phyloP scores from a whole-genome alignment of 92 coral and sea anemone species.

The Scolanthus callimorphus region DNA sequence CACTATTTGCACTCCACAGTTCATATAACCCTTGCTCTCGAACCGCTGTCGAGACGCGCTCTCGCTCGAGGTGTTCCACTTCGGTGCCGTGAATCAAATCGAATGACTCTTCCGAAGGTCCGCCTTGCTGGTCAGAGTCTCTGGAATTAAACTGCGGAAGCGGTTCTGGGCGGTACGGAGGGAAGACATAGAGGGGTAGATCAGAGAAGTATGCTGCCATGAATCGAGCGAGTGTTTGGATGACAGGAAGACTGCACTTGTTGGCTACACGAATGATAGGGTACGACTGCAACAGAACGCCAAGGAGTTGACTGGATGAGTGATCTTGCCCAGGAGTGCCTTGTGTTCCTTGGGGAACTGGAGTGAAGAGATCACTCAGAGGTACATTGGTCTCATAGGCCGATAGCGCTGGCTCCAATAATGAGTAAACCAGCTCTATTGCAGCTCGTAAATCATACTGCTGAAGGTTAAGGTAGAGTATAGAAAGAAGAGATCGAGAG shows the following conservation, averaged over 20 bases:
- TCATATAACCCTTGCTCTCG: constrained; percentile 76
- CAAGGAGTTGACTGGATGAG: constrained; percentile 40
- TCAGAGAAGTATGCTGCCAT: constrained; percentile 95
- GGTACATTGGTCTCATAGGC: constrained; percentile 42
- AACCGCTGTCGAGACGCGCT: constrained; percentile 62
- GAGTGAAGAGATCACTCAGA: constrained; percentile 43
- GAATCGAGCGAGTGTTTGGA: constrained; percentile 80
- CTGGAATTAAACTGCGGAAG: constrained; percentile 61
- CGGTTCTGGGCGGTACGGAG: constrained; percentile 60
- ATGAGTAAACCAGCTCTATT: constrained; percentile 75
- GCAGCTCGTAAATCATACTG: constrained; percentile 83
- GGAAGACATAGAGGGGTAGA: constrained; percentile 70
- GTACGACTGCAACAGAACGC: constrained; percentile 55
- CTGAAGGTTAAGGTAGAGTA: constrained; percentile 75
- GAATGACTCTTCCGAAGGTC: constrained; percentile 10
- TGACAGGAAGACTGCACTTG: constrained; percentile 67
- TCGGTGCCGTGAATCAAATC: constrained; percentile 43
- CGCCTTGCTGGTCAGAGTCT: constrained; percentile 6
- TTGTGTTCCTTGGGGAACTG: constrained; percentile 33
- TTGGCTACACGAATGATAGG: constrained; percentile 81
- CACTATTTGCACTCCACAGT: constrained; percentile 87
- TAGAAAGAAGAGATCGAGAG: constrained; percentile 67
- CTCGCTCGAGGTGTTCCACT: constrained; percentile 52
- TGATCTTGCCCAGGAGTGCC: constrained; percentile 43
- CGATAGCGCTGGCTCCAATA: constrained; percentile 56